Conservation (phyloP, 2,113 vertebrate species). For the Rhinoptilus africanus region DNA sequence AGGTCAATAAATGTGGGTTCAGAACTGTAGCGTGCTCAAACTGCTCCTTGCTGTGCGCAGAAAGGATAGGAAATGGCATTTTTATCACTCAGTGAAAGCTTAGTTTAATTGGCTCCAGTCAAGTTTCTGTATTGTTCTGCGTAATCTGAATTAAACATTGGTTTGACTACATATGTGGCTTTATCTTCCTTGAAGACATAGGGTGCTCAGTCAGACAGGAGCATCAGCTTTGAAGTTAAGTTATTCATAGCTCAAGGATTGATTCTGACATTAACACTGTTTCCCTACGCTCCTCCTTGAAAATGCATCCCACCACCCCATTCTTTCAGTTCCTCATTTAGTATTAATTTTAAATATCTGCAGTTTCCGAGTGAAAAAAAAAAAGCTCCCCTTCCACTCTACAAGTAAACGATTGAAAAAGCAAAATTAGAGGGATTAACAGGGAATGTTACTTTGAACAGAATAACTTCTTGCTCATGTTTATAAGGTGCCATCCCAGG, state of each 20-base stretch:
- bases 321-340: slow-evolving; percentile 42
- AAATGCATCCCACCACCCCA: slow-evolving; percentile 17
- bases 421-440: neutral
- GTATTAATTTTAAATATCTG: slow-evolving; percentile 46
- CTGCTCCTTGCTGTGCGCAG: neutral
- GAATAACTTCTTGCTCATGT: neutral
- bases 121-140: slow-evolving; percentile 41
- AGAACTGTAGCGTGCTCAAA: neutral
- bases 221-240: slow-evolving; percentile 66
- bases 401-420: neutral
- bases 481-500: neutral
- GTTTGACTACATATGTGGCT: slow-evolving; percentile 47
- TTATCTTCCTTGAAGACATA: slow-evolving; percentile 61
- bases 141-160: slow-evolving; percentile 69
- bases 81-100: slow-evolving; percentile 54
- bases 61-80: neutral
- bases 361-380: neutral
- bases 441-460: neutral
- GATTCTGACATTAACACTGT: slow-evolving; percentile 50
- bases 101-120: slow-evolving; percentile 56
- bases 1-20: neutral
- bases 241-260: slow-evolving; percentile 62
- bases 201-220: slow-evolving; percentile 49
- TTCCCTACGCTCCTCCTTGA: neutral
- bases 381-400: neutral